Evolutionary conservation across 1,140 invertebrate species (phyloP).

Genomic region (Leucophenga varia): DNA sequence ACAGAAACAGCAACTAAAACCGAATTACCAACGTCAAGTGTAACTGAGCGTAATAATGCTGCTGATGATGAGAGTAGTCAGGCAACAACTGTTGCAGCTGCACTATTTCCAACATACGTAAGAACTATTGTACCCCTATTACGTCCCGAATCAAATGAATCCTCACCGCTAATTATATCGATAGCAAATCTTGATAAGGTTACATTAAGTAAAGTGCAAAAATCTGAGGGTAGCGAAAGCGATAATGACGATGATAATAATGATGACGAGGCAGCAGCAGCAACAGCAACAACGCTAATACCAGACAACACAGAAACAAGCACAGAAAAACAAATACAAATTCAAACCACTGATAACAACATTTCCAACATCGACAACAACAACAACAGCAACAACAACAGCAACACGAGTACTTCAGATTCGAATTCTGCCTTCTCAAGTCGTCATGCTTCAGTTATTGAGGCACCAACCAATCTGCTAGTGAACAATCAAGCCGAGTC

Average conservation of each 20-base stretch:
- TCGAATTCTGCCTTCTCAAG: constrained; percentile 42
- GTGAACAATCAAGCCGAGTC: constrained; percentile 6
- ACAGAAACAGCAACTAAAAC: constrained; percentile 1
- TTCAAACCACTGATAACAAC: too few species aligned
- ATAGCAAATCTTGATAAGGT: constrained; percentile 57
- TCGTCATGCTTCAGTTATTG: constrained; percentile 30
- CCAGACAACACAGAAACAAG: constrained; percentile 2
- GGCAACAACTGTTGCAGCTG: constrained; percentile 15
- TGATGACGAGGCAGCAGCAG: constrained; percentile 2
- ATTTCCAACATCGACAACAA: constrained; percentile 1
- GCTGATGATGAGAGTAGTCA: background rate
- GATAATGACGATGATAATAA: constrained; percentile 11
- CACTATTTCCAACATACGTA: constrained; percentile 35
- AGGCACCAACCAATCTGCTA: constrained; percentile 22
- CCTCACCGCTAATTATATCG: constrained; percentile 55
- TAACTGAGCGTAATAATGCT: background rate
- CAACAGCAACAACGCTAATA: constrained; percentile 4
- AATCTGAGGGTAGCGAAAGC: constrained; percentile 13
- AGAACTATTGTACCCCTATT: constrained; percentile 51
- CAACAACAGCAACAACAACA: background rate
- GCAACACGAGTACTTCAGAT: constrained; percentile 16
- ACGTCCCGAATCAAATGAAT: constrained; percentile 54
- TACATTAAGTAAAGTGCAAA: constrained; percentile 50
- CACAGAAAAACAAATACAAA: background rate
- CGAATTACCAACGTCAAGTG: background rate